These are phyloP conservation scores for Dipodomys merriami DNA, from an alignment of 2,113 vertebrate species.

Conservation along the genomic window DNA sequence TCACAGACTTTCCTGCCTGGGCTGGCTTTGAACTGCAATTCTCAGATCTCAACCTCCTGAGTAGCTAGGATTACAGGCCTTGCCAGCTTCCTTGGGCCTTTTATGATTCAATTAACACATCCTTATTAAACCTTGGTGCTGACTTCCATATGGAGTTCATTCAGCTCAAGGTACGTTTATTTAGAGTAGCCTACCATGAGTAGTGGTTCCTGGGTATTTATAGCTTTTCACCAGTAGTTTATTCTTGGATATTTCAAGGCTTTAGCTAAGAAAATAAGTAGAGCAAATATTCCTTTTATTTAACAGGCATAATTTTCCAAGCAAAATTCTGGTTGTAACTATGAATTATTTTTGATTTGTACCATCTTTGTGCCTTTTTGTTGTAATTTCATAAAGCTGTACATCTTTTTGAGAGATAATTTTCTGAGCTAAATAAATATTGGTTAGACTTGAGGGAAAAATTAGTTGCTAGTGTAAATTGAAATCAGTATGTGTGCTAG, in stretches of 20 bases:
- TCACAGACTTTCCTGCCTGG: no score
- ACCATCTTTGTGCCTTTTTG: conserved; percentile 20
- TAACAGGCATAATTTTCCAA: conserved; percentile 47
- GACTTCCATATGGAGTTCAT: conserved; percentile 8
- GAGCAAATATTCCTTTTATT: conserved; percentile 26
- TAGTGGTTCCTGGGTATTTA: conserved; percentile 57
- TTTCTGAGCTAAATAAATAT: conserved; percentile 54
- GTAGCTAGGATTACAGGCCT: no score
- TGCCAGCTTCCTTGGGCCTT: neutral
- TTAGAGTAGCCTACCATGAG: neutral
- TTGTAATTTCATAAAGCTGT: conserved; percentile 46
- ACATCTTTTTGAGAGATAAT: conserved; percentile 53
- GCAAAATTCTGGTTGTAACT: conserved; percentile 54
- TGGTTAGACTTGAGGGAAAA: neutral
- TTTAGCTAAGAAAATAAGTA: conserved; percentile 57
- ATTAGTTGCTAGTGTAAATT: conserved; percentile 41
- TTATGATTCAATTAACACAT: conserved; percentile 31
- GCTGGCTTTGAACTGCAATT: no score
- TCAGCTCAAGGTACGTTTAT: conserved; percentile 32
- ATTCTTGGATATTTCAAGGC: conserved; percentile 55
- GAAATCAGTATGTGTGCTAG: conserved; percentile 33
- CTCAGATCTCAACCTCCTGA: no score
- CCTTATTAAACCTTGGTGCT: conserved; percentile 56
- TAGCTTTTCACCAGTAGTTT: conserved; percentile 4
- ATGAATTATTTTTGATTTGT: conserved; percentile 54